Conservation (phyloP, 2,797 vertebrate species). For the Ara ararauna region DNA sequence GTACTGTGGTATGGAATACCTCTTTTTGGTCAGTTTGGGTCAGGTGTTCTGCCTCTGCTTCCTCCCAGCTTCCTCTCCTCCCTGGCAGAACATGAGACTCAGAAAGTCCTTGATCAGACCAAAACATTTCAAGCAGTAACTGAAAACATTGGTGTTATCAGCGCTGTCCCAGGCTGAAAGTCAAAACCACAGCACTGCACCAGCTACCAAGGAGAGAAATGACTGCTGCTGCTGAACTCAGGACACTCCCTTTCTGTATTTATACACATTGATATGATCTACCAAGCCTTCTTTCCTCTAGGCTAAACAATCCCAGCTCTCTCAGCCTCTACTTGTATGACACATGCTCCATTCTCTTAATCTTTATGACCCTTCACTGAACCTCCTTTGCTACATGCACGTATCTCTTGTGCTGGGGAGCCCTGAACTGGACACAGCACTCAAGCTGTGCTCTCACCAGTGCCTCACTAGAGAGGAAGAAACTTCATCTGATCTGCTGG, state of each 20-base stretch:
- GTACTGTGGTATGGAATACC: too few species aligned
- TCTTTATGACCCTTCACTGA: not conserved
- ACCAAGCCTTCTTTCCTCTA: not conserved
- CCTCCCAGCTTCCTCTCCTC: too few species aligned
- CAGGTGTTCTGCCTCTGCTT: too few species aligned
- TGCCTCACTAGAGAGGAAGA: not conserved
- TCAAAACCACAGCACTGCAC: too few species aligned
- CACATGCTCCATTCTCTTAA: not conserved
- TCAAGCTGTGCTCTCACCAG: not conserved
- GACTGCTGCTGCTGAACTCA: too few species aligned
- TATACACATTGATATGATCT: not conserved
- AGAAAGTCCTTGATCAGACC: too few species aligned
- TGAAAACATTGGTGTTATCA: too few species aligned
- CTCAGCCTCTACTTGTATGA: not conserved
- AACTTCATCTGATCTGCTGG: not conserved
- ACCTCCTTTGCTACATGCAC: not conserved
- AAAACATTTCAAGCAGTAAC: too few species aligned
- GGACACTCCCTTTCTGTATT: not conserved
- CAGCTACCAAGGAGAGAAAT: too few species aligned
- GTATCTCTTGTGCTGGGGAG: not conserved
- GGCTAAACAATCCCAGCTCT: not conserved
- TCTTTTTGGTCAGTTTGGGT: too few species aligned
- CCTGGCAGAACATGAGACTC: too few species aligned
- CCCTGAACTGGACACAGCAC: not conserved
- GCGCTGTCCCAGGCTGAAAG: too few species aligned